Conservation (phyloP, 1,140 invertebrate genomes). For the Brachionus manjavacas region DNA sequence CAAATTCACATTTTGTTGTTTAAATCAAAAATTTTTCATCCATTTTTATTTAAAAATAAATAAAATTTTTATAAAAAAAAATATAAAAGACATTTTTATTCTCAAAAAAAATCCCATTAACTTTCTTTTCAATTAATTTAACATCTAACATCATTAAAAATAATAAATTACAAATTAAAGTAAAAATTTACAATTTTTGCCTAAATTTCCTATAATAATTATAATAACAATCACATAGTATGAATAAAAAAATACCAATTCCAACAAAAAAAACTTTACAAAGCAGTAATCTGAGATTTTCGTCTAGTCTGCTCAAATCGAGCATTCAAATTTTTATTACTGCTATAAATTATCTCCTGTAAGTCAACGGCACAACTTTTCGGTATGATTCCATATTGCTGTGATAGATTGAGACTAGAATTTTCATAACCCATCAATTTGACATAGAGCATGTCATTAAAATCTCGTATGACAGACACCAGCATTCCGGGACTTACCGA, state of each 20-base stretch:
- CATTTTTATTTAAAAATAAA: neutral
- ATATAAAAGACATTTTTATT: neutral
- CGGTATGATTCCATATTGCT: slow-evolving; percentile 39
- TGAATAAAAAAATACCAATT: neutral
- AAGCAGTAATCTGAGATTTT: slow-evolving; percentile 27
- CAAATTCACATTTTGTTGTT: too few relatives aligned
- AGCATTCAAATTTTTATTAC: slow-evolving; percentile 5
- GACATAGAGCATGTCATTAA: slow-evolving; percentile 25
- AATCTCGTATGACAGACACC: slow-evolving; percentile 27
- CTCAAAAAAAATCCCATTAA: neutral
- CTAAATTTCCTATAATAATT: neutral
- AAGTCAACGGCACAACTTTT: slow-evolving; percentile 33
- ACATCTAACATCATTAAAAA: neutral
- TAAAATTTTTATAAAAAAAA: neutral
- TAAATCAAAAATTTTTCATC: too few relatives aligned
- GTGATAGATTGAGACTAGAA: neutral
- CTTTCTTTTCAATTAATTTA: neutral
- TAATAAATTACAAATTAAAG: neutral
- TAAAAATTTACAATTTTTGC: neutral
- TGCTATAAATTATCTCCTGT: slow-evolving; percentile 15
- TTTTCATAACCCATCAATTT: slow-evolving; percentile 37
- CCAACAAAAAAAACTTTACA: slow-evolving; percentile 17
- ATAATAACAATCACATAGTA: neutral
- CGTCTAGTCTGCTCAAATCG: neutral
- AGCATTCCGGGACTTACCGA: slow-evolving; percentile 28